phyloP scores from a whole-genome alignment of 2,113 vertebrate species.

The Oreocharis arfaki region DNA sequence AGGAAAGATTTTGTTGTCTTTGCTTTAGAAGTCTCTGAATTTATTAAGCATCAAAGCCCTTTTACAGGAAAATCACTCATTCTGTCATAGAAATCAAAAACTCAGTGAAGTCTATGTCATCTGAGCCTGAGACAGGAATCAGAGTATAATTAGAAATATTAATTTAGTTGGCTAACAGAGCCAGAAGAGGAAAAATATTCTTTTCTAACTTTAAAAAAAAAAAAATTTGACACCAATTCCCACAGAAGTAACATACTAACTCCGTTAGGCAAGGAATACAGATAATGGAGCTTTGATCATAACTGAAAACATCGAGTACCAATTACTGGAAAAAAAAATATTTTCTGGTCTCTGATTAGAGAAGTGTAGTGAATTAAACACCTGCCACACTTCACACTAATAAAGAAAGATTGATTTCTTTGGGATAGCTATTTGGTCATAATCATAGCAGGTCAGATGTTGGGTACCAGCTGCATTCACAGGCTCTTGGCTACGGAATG shows the following conservation, averaged over 20 bases:
- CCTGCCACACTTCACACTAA: neutral
- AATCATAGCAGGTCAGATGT: neutral
- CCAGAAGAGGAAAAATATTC: fast-evolving
- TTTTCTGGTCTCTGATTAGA: neutral
- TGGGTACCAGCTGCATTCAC: neutral
- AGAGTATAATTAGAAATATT: neutral
- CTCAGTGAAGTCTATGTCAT: neutral
- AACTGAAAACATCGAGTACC: neutral
- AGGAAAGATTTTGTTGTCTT: neutral
- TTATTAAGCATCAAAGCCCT: neutral
- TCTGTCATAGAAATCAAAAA: neutral
- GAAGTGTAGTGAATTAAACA: neutral
- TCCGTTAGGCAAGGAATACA: neutral
- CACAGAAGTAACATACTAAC: neutral
- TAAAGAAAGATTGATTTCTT: conserved; percentile 14
- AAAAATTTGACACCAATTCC: neutral
- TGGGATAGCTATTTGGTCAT: neutral
- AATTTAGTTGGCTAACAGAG: neutral
- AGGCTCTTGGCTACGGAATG: neutral
- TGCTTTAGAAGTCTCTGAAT: neutral
- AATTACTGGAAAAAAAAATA: neutral
- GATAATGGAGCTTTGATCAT: neutral
- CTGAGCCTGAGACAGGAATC: neutral
- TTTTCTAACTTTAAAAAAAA: neutral
- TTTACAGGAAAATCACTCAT: neutral